Base-by-base conservation (phyloP, 2,797 vertebrate genomes). In the Varecia variegata region DNA sequence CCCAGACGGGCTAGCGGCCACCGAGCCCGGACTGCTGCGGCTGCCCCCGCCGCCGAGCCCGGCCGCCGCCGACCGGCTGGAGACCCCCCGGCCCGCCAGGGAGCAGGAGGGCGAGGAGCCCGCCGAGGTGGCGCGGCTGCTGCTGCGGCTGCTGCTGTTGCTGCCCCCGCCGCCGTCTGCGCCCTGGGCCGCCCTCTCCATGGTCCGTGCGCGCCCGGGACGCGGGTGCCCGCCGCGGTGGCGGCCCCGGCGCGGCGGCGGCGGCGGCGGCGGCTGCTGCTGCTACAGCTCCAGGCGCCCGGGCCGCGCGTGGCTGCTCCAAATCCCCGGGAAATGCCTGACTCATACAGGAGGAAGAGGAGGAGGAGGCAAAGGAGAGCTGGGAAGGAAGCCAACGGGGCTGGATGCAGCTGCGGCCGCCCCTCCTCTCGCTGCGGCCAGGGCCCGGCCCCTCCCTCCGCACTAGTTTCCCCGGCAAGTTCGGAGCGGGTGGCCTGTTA, bases 71-170 rank as follows among this genome's bases (percentile, higher is more conserved):
- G 93, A 81, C 32, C 97, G 95, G 90, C 96, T 11, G 38, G 97
- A 93, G 93, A 97, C 97, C 67, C 97, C 96, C n/a, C 98, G 43
- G 92, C 84, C 95, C 18, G 97, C 96, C 79, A 97, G 84, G 30
- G 98, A 98, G 89, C 96, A 96, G 88, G 97, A 97, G 32, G 98
- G 98, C 32, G 98, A 98, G 20, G 98, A 98, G 21, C 98, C 98
- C 17, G 98, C 98, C 88, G 98, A 98, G 47, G 98, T 98, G 95
- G 98, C 98, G 54, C 98, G 98, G 97, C 98, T 99, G 97, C 98
- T 99, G 97, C 98, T 99, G 93, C 98, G 98, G 96, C 98, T 98
- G 96, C 98, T 98, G 97, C 98, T 98, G 89, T 98, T 97, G 97
- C 98, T 98, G 94, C 98, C 98, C 14, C 95, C 98, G 79, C 97